Conservation (phyloP, 2,888 invertebrate species). For the Bugula neritina region DNA sequence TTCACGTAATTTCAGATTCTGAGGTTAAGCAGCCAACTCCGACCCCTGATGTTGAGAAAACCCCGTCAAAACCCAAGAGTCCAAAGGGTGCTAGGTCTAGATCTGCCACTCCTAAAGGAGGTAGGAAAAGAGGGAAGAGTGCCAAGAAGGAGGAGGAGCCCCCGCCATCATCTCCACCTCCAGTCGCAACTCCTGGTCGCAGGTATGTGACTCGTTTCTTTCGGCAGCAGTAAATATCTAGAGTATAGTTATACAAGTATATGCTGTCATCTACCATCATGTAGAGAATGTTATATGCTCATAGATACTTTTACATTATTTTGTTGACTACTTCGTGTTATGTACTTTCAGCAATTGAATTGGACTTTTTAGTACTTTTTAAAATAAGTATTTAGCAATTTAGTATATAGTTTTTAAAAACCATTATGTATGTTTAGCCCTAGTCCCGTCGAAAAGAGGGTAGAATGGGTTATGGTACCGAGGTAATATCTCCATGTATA, state of each 20-base stretch:
- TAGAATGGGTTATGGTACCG: not conserved
- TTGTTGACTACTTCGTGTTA: too few relatives aligned
- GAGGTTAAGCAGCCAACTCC: constrained; percentile 1
- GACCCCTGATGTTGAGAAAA: constrained; percentile 2
- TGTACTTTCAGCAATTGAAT: too few relatives aligned
- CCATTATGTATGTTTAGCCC: not conserved
- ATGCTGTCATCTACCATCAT: too few relatives aligned
- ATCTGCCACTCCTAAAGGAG: constrained; percentile 21
- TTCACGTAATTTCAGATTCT: not conserved
- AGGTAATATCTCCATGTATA: not conserved
- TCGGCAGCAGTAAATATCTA: too few relatives aligned
- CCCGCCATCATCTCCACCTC: not conserved
- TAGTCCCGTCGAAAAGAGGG: not conserved
- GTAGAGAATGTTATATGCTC: too few relatives aligned
- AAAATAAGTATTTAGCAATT: too few relatives aligned
- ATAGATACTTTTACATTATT: too few relatives aligned
- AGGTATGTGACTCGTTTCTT: not conserved
- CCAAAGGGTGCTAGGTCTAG: constrained; percentile 5
- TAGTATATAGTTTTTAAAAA: too few relatives aligned
- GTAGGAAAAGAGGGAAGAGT: constrained; percentile 16
- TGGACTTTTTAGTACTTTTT: too few relatives aligned
- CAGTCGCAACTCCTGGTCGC: not conserved
- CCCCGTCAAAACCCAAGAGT: constrained; percentile 7
- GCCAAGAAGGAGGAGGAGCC: constrained; percentile 19
- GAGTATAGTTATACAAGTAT: too few relatives aligned